A percentile compares a stretch with the other conserved stretches of the same genome.
phyloP scores from a whole-genome alignment of 1,140 invertebrate species.

The Hypsibius dujardini region DNA sequence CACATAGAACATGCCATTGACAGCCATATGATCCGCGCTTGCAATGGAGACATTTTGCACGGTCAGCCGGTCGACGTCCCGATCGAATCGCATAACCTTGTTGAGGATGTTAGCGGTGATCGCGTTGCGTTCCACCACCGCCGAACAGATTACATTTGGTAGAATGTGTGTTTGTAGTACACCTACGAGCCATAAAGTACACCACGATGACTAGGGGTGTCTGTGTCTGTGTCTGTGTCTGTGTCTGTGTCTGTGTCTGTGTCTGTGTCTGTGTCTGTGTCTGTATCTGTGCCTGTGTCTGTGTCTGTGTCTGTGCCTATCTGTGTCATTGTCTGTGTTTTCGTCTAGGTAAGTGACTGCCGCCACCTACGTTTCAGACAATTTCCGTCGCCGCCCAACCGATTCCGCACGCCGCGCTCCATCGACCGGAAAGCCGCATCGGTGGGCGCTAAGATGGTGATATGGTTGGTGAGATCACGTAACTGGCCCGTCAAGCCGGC shows the following conservation, averaged over 20 bases:
- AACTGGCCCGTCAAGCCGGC: conserved; percentile 32
- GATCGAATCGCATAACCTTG: background rate
- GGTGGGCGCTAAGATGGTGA: conserved; percentile 40
- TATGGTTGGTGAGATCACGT: conserved; percentile 32
- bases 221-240: too few relatives aligned
- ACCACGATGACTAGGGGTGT: too few relatives aligned
- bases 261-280: too few relatives aligned
- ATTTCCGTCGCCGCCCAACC: conserved; percentile 30
- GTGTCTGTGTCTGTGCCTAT: too few relatives aligned
- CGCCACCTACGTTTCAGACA: conserved; percentile 27
- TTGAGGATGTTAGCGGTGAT: background rate
- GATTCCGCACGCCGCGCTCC: conserved; percentile 27
- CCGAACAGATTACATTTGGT: conserved; percentile 46
- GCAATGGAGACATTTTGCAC: conserved; percentile 26
- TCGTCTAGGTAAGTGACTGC: too few relatives aligned
- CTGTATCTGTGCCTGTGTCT: too few relatives aligned
- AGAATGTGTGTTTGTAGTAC: conserved; percentile 46
- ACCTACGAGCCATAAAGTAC: conserved; percentile 29
- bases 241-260: too few relatives aligned
- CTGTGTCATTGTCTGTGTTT: too few relatives aligned
- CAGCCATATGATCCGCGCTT: conserved; percentile 37
- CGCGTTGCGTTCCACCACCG: conserved; percentile 31
- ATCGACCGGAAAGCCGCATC: conserved; percentile 36
- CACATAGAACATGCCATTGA: conserved; percentile 41
- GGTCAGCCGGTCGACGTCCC: background rate